Evolutionary conservation across 2,797 vertebrate genomes (phyloP).

Genomic region (Eulemur albifrons): DNA sequence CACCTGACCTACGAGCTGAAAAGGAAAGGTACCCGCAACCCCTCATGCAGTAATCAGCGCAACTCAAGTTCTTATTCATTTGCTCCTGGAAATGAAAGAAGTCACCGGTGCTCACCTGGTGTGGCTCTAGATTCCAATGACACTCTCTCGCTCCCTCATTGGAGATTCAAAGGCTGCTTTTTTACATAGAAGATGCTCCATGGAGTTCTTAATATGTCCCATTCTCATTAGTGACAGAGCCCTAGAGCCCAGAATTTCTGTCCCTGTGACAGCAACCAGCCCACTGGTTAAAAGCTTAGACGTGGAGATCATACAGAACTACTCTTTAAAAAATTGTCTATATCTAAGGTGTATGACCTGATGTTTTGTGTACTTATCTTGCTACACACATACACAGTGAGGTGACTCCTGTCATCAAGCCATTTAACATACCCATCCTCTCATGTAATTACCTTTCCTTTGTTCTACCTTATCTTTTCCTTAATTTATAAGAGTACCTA

Average conservation of each 20-base stretch:
- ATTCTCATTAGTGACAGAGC: neutral
- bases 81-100: neutral
- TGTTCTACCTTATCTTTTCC: neutral
- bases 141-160: neutral
- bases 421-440: neutral
- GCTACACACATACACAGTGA: neutral
- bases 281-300: neutral
- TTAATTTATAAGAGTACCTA: neutral
- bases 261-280: neutral
- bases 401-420: neutral
- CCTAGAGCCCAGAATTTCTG: neutral
- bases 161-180: neutral
- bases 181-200: neutral
- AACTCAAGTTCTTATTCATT: neutral
- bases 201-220: neutral
- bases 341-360: too few relatives aligned
- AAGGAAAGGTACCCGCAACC: neutral
- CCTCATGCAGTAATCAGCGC: rapidly evolving
- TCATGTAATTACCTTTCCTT: neutral
- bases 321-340: neutral
- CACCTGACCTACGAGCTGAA: neutral
- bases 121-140: neutral
- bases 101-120: too few relatives aligned
- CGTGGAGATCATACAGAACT: neutral
- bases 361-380: neutral